Conservation (phyloP, 2,888 invertebrate species). For the Pyrrhosoma nymphula region DNA sequence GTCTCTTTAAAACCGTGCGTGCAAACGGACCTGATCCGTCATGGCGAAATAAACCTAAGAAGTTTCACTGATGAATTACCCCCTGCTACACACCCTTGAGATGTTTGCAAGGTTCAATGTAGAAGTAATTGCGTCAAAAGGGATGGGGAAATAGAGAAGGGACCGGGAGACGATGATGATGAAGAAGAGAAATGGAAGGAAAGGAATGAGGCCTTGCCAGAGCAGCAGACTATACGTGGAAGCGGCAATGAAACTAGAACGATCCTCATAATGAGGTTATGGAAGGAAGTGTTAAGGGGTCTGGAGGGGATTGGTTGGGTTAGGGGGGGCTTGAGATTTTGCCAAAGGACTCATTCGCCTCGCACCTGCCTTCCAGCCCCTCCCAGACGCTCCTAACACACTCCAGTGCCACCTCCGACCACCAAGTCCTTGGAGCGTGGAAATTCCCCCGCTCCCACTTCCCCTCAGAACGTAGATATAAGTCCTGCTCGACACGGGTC, state of each 20-base stretch:
- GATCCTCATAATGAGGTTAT: slow-evolving; percentile 65
- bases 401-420: neutral
- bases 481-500: neutral
- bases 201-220: slow-evolving; percentile 35
- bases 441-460: neutral
- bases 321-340: slow-evolving; percentile 38
- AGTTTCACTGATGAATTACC: no score
- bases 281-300: neutral
- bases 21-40: no score
- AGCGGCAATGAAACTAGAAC: slow-evolving; percentile 57
- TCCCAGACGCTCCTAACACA: neutral
- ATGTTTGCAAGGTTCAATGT: no score
- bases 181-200: no score
- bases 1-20: no score
- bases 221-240: neutral
- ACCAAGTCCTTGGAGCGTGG: slow-evolving; percentile 9
- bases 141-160: no score
- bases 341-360: slow-evolving; percentile 55
- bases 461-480: neutral
- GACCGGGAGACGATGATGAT: no score
- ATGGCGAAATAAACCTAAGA: no score
- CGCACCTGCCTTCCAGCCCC: slow-evolving; percentile 37
- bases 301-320: neutral
- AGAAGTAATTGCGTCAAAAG: no score
- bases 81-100: no score